Base-by-base conservation (phyloP, 2,113 vertebrate genomes). In the Turnix velox region DNA sequence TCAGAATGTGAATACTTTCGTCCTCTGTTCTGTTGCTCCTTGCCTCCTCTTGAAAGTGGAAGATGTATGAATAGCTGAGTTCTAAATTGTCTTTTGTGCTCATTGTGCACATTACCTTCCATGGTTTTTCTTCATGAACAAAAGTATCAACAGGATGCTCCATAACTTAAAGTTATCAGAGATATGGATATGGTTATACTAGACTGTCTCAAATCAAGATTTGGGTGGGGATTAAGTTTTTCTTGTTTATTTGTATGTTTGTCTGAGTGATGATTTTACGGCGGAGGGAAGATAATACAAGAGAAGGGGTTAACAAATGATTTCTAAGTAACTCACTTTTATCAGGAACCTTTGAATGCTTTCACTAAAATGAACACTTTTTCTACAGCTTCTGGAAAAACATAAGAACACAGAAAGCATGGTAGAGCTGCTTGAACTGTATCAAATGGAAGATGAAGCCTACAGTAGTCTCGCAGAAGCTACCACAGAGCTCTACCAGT, bases 401-500 rank as follows among this genome's bases (percentile, higher is more conserved):
- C 99, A 99, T 97, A 98, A 98, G 93, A 98, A 98, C 58, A 98
- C 97, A 20, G 99, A 99, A 94, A 98, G 98, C 95, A 99, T 99
- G 99, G 98, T 99, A 92, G 99, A 99, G 62, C 97, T 99, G 89
- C 98, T 99, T 96, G 98, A 98, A 88, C 93, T 99, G 40, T 99
- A 99, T 96, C 98, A 98, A 5, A 98, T 98, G 98, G 99, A 99
- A 97, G 99, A 99, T 72, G 98, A 99, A 92, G 98, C 98, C 3
- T 99, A 98, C 40, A 97, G 97, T 33, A 98, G 97, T 43, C 98
- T 99, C 87, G 98, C 98, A 93, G 99, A 99, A 97, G 98, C 99
- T 3, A 99, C 99, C 6, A 99, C 98, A 1, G 98, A 99, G 94
- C 98, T 99, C 24, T 99, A 99, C 94, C 99, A 99, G 97, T 99